Base-by-base conservation (phyloP, 1,140 invertebrate genomes). In the Microvelia longipes region DNA sequence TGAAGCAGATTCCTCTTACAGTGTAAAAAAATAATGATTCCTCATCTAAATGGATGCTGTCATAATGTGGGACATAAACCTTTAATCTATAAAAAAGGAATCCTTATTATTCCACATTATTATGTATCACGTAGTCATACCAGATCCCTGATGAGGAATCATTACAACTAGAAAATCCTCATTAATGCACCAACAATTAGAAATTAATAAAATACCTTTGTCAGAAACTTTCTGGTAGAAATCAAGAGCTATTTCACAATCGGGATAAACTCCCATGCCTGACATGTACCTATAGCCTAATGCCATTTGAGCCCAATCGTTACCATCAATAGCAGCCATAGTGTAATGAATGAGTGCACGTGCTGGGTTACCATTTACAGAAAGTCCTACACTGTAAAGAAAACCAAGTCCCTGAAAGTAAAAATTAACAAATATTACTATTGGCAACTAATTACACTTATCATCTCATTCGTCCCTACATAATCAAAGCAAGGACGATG, bases 241-340 rank as follows among this genome's bases (percentile, higher is more conserved):
- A 66, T 90, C 88, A 27, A 98, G 81, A 19, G 96, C 92, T 76
- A 87, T 89, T 77, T 96, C 94, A 80, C 96, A 98, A 73, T 88
- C 94, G 1, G 85, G 83, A 19, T 88, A 84, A 0, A 97, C 89
- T 66, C 92, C 91, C 66, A 95, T 87, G 0, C 94, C 95, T n/a
- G 89, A 86, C 87, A 90, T 94, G 80, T 96, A 88, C 14, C 91
- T 83, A 80, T 93, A 93, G 0, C 89, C 96, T 62, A 98, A 79
- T 26, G 93, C 91, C 95, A 98, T 98, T 81, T 96, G 94, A 13
- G 94, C 94, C 78, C 90, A 88, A 14, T 89, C 87, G 79, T 93
- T 93, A 69, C 92, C 94, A 1, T 91, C 94, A 1, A 97, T 78
- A 24, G 96, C 91, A 29, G 88, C 91, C 77, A 96, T 86, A 5